Percentiles rank a stretch among this genome's conserved stretches.
Evolutionary conservation across 2,888 invertebrate genomes (phyloP).

Genomic region (Apodemia duryi): DNA sequence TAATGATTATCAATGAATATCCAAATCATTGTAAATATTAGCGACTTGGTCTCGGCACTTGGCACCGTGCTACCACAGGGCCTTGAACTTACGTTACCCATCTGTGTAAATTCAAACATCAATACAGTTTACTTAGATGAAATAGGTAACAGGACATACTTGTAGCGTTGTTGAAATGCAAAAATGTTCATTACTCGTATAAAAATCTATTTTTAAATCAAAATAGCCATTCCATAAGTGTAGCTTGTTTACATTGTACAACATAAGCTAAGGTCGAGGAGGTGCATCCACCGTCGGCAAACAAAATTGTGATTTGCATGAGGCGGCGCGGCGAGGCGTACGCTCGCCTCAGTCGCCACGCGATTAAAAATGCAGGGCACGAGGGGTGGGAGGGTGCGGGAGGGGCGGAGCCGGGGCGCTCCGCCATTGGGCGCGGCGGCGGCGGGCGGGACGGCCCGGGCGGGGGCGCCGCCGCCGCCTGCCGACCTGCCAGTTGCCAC

Average conservation of each 20-base stretch:
- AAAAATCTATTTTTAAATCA: constrained; percentile 25
- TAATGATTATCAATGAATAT: constrained; percentile 38
- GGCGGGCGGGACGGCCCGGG: constrained; percentile 40
- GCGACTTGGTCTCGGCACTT: constrained; percentile 25
- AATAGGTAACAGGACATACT: background rate
- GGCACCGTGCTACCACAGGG: constrained; percentile 32
- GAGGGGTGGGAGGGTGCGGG: constrained; percentile 62
- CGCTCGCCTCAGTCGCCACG: constrained; percentile 66
- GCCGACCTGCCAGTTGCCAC: constrained; percentile 59
- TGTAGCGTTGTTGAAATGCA: background rate
- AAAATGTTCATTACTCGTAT: constrained; percentile 2
- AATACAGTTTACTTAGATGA: constrained; percentile 17
- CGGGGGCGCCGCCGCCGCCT: constrained; percentile 47
- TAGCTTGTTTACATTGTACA: constrained; percentile 47
- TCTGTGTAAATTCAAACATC: constrained; percentile 31
- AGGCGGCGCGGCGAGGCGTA: constrained; percentile 54
- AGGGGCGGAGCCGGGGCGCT: constrained; percentile 50
- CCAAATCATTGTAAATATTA: constrained; percentile 32
- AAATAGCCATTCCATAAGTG: constrained; percentile 23
- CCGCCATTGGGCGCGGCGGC: constrained; percentile 44
- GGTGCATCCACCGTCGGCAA: constrained; percentile 70
- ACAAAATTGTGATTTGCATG: constrained; percentile 74
- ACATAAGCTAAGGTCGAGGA: constrained; percentile 58
- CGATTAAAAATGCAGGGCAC: constrained; percentile 76
- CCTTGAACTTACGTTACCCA: constrained; percentile 60